Base-by-base conservation (phyloP, 1,140 invertebrate species). In the Lucilia sericata region DNA sequence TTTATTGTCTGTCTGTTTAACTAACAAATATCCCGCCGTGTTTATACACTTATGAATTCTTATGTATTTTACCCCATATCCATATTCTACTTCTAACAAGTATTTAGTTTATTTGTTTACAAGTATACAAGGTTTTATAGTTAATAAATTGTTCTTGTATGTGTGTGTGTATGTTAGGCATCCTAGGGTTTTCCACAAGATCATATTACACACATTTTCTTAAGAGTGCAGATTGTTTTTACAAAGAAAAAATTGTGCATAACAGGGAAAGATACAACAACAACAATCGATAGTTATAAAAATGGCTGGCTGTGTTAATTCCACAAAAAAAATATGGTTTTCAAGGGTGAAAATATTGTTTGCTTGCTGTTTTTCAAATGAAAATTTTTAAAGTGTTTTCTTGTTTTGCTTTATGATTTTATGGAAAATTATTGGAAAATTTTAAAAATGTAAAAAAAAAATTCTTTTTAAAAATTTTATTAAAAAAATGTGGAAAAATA, bases 181-280 rank as follows among this genome's bases (percentile, higher is more conserved):
- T 36, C 74, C 74, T 17, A 75, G 25, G 25, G 30, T 75, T 75
- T 75, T 10, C 34, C 34, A 7, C n/a, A 17, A 78, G 75, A 78
- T 78, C 75, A 78, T 47, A 78, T 78, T 78, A 78, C 75, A 42
- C 42, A 42, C 25, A 30, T 30, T 60, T 60, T 60, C 55, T 60
- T 60, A 60, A 60, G 14, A 60, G 55, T 60, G 14, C 55, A 60
- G 55, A 17, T 60, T 60, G 13, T 17, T 60, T 60, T 60, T 60
- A 17, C 14, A 60, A 17, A 5, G 55, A 60, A 60, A 60, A 42
- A 42, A 42, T 10, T 8, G 25, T 55, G 55, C 55, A 60, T n/a
- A 60, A 60, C n/a, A 2, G 14, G 42, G 42, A 42, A 60, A 60
- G 25, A 30, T 30, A 30, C 25, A 30, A 30, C 25, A 30, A 30